These are phyloP conservation scores for Sinocyclocheilus rhinocerous DNA, from an alignment of 2,113 vertebrate genomes.

Conservation along the genomic window DNA sequence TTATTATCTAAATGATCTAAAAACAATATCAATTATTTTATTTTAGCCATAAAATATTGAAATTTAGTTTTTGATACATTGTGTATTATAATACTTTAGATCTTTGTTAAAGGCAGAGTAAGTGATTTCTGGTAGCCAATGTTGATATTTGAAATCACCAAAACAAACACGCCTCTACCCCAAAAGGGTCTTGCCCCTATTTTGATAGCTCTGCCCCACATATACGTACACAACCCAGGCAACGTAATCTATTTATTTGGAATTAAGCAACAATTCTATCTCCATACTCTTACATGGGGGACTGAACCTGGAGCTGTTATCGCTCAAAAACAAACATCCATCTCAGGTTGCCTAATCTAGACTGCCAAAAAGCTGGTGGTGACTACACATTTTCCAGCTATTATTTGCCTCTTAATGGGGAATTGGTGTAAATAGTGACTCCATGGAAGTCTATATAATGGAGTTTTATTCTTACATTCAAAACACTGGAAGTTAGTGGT, in stretches of 20 bases:
- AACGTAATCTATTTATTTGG: no score
- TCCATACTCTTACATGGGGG: background rate
- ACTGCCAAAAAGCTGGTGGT: slow-evolving; percentile 35
- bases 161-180: no score
- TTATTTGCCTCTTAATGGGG: slow-evolving; percentile 9
- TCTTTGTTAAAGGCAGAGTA: no score
- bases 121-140: no score
- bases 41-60: background rate
- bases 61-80: background rate
- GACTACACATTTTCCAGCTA: slow-evolving; percentile 33
- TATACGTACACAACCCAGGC: no score
- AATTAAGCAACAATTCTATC: no score
- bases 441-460: background rate
- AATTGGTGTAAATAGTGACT: background rate
- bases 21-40: background rate
- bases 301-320: background rate
- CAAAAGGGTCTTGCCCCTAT: no score
- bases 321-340: slow-evolving; percentile 38
- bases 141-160: no score
- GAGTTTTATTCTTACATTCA: slow-evolving; percentile 23
- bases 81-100: background rate
- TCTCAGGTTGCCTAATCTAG: slow-evolving; percentile 55
- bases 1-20: background rate
- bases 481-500: slow-evolving; percentile 68
- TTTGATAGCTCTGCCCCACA: no score